Conservation (phyloP, 2,888 invertebrate species). For the Cremastobaeus sp. region DNA sequence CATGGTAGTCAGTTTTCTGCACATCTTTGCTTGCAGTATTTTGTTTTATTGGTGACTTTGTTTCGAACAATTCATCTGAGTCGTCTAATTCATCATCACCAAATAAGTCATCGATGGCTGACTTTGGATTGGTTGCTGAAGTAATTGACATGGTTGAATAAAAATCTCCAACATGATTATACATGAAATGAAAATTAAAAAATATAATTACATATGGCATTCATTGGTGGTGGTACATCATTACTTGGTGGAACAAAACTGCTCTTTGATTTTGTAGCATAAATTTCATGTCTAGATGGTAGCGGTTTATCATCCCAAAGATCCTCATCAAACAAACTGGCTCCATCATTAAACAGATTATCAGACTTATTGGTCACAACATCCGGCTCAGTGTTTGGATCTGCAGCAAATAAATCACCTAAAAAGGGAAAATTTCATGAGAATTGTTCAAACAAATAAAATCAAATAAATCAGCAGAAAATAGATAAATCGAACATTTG, state of each 20-base stretch:
- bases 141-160: too few relatives aligned
- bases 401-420: slow-evolving; percentile 72
- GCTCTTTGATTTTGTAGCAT: slow-evolving; percentile 63
- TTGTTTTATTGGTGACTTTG: too few relatives aligned
- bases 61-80: too few relatives aligned
- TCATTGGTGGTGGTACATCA: slow-evolving; percentile 76
- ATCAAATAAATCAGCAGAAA: too few relatives aligned
- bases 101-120: too few relatives aligned
- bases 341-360: slow-evolving; percentile 66
- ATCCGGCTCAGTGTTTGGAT: slow-evolving; percentile 66
- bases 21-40: too few relatives aligned
- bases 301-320: slow-evolving; percentile 67
- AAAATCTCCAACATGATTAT: too few relatives aligned
- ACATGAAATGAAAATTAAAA: too few relatives aligned
- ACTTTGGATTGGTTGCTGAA: too few relatives aligned
- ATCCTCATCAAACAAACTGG: slow-evolving; percentile 70
- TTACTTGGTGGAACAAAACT: slow-evolving; percentile 74
- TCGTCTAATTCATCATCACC: too few relatives aligned
- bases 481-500: not conserved
- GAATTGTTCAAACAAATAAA: too few relatives aligned
- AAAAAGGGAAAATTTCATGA: slow-evolving; percentile 18
- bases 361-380: slow-evolving; percentile 67
- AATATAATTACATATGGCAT: slow-evolving; percentile 67
- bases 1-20: too few relatives aligned
- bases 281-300: slow-evolving; percentile 35